These are phyloP conservation scores for Belgica antarctica DNA, from an alignment of 2,888 invertebrate genomes.

Conservation along the genomic window DNA sequence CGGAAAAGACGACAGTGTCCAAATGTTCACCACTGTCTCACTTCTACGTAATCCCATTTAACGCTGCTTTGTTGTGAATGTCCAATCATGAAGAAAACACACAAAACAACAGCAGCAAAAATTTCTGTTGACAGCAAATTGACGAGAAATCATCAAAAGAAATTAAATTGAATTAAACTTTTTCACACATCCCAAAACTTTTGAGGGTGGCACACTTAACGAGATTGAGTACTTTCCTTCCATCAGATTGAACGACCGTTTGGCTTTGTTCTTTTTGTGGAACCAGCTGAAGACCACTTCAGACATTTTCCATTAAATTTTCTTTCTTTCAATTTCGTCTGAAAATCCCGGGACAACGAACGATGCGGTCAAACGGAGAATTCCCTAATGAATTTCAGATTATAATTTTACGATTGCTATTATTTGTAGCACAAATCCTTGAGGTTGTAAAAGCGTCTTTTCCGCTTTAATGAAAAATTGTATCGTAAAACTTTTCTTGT, in stretches of 20 bases:
- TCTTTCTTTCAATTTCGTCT: not conserved
- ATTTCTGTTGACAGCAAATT: not conserved
- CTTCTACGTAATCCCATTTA: not conserved
- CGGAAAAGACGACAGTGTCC: constrained; percentile 26
- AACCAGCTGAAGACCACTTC: constrained; percentile 19
- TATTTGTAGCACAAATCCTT: constrained; percentile 32
- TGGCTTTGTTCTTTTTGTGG: constrained; percentile 34
- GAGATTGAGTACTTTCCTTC: not conserved
- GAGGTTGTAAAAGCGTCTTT: constrained; percentile 31
- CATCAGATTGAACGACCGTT: not conserved
- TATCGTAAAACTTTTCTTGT: constrained; percentile 36
- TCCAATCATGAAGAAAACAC: constrained; percentile 15
- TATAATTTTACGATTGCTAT: constrained; percentile 42
- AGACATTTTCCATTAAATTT: constrained; percentile 5
- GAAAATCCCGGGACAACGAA: not conserved
- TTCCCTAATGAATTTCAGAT: constrained; percentile 43
- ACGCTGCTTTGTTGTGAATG: constrained; percentile 3
- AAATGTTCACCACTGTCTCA: not conserved
- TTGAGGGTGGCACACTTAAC: constrained; percentile 39
- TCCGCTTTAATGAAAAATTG: constrained; percentile 39
- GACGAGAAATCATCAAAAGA: constrained; percentile 38
- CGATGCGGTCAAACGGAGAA: constrained; percentile 7
- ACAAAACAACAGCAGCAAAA: constrained; percentile 16
- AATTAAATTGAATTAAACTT: constrained; percentile 43
- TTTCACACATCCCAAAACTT: constrained; percentile 33